Percentiles rank a stretch among this genome's conserved stretches.
phyloP scores from a whole-genome alignment of 2,797 vertebrate genomes.

The Sebastes cheni region DNA sequence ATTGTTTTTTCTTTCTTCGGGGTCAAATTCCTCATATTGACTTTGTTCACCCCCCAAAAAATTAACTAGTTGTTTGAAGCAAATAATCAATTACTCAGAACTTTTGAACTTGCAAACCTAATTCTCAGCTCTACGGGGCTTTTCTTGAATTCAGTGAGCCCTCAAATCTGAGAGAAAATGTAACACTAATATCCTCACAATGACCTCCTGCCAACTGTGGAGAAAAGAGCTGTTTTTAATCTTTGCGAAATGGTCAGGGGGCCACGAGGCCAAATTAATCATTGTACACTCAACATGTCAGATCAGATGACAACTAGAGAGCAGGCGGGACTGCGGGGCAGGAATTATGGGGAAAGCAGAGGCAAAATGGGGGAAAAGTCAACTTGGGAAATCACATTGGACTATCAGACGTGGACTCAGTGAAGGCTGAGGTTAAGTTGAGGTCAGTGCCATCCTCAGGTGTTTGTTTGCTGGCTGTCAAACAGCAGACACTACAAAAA shows the following conservation, averaged over 20 bases:
- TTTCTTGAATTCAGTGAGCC: background rate
- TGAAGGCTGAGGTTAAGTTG: conserved; percentile 3
- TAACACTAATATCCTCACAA: background rate
- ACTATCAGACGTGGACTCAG: conserved; percentile 25
- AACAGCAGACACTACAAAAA: background rate
- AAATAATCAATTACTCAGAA: background rate
- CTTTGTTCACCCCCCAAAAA: background rate
- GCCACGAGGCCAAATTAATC: conserved; percentile 53
- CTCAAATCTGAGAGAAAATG: background rate
- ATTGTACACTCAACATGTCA: conserved; percentile 50
- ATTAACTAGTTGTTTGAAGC: background rate
- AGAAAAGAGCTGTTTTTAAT: conserved; percentile 1
- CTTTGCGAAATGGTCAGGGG: conserved; percentile 13
- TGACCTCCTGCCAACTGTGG: background rate
- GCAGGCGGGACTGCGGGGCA: background rate
- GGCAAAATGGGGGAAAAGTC: background rate
- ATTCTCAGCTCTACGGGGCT: background rate
- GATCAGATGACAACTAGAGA: conserved; percentile 33
- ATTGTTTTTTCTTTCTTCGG: background rate
- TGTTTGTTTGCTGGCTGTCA: conserved; percentile 5
- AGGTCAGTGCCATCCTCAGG: conserved; percentile 14
- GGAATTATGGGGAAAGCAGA: background rate
- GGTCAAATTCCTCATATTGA: background rate
- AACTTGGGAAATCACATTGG: conserved; percentile 27
- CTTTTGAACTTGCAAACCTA: background rate